Evolutionary conservation across 2,888 invertebrate species (phyloP), one percentile per base, ranked within the genome.

Genomic region (Phyllotreta cruciferae): DNA sequence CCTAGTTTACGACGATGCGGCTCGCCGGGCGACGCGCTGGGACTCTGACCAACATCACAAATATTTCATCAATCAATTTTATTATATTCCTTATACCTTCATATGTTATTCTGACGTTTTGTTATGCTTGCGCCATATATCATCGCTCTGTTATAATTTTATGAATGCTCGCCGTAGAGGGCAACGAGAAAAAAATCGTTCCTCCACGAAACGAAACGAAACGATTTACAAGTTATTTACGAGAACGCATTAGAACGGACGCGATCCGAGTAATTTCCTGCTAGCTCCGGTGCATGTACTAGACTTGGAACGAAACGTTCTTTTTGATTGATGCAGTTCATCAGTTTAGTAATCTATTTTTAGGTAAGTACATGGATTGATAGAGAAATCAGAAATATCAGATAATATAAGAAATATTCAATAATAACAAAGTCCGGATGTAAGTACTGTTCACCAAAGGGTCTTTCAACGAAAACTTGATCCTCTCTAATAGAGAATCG

Each of bases 1-100:
- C 66, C 67, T 66, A 71, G 69, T 71, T 71, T 70, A 71, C 69
- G 69, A 71, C 63, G 66, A 64, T 63, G 37, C 65, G 36, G 47
- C 69, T 70, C 70, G 60, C n/a, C 69, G 66, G 70, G 70, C 62
- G 69, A 66, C 70, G 50, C 68, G 45, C 66, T 62, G 55, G 67
- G 60, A 62, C 63, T 41, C 64, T 55, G 50, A 39, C 50, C 55
- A 50, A 60, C 66, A 69, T 68, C 41, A 69, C 68, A 64, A 67
- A 69, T 69, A 70, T 69, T 70, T 67, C 69, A 70, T 70, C 61
- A 55, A 61, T 61, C 61, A 61, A 58, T 58, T 58, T 58, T 58
- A 58, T 58, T 58, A 50, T 56, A 56, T 58, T 58, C 50, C 50
- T 37, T 58, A 58, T 49, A 49, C 58, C 50, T 58, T 58, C 58